Base-by-base conservation (phyloP, 2,113 vertebrate genomes). In the Melanocharis versteri region DNA sequence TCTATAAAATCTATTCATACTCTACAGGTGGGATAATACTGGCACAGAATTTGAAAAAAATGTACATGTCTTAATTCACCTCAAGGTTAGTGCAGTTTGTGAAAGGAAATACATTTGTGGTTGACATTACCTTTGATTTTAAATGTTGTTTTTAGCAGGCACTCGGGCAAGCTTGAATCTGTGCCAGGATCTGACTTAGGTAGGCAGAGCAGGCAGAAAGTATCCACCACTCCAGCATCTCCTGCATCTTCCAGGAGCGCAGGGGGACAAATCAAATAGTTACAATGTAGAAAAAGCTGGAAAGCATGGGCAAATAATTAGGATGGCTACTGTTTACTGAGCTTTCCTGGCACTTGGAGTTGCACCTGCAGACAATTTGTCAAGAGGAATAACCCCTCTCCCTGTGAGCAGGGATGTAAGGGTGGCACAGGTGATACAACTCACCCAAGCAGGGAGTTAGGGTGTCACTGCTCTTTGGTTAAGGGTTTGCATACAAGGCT, bases 341-440 rank as follows among this genome's bases (percentile, higher is more conserved):
- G 53, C 27, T 77, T 68, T 85, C 15, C 44, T 5, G 2, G 8
- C 30, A 42, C 5, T 27, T 31, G 6, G 33, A 37, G 3, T 56
- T 64, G 24, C 13, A 54, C 22, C 61, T 8, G 10, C 11, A 60
- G 53, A n/a, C 22, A 68, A 9, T 33, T 48, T 14, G 23, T 37
- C 62, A 37, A 12, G 54, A 65, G n/a, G 24, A 45, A 13, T 33
- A 24, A 44, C 39, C 8, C 40, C 18, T 60, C 4, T 80, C 23
- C 9, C 15, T 84, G 27, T 44, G 39, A 11, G 3, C 2, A 1
- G 14, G 56, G 44, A 24, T 33, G 10, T 66, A 13, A 58, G n/a
- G 10, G 30, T 53, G n/a, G 22, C 1, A 4, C 53, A 18, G 31
- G 47, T 1, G 5, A 31, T 33, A 33, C 0, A 0, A 7, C 23